Conservation (phyloP, 2,888 invertebrate species). For the Lasioglossum villosulum region DNA sequence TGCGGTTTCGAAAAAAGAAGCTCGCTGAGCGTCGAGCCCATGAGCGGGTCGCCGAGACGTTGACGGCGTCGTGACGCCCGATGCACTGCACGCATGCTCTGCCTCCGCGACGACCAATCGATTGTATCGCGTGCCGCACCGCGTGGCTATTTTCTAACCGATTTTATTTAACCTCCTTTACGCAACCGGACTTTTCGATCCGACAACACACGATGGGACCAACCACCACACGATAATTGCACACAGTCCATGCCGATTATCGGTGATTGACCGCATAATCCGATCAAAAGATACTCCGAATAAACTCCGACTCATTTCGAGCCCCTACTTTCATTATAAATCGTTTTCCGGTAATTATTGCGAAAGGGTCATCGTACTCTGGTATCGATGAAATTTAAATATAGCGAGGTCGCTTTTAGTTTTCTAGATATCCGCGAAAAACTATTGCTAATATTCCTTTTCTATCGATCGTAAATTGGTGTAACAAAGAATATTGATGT, state of each 20-base stretch:
- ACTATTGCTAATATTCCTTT: too few relatives aligned
- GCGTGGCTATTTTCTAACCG: slow-evolving; percentile 31
- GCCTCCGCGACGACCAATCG: slow-evolving; percentile 54
- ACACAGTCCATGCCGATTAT: neutral
- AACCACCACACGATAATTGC: neutral
- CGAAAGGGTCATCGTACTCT: too few relatives aligned
- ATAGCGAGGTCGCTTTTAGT: too few relatives aligned
- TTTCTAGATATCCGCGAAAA: too few relatives aligned
- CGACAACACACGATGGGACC: neutral
- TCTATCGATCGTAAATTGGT: too few relatives aligned
- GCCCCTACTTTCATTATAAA: neutral
- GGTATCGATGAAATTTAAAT: too few relatives aligned
- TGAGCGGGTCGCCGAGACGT: slow-evolving; percentile 33
- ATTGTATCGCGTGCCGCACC: slow-evolving; percentile 36
- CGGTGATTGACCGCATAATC: neutral
- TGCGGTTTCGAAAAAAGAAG: slow-evolving; percentile 32
- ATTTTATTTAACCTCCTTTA: slow-evolving; percentile 40
- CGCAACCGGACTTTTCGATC: slow-evolving; percentile 15
- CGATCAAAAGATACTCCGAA: neutral
- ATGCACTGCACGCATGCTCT: slow-evolving; percentile 62
- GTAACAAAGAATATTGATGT: too few relatives aligned
- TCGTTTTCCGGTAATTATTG: too few relatives aligned
- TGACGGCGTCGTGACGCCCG: slow-evolving; percentile 65
- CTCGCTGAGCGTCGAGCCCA: neutral
- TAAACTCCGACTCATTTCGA: neutral